A percentile compares a stretch with the other conserved stretches of the same genome.
Conservation (phyloP, 2,797 vertebrate species). For the Rhadinocentrus ornatus region DNA sequence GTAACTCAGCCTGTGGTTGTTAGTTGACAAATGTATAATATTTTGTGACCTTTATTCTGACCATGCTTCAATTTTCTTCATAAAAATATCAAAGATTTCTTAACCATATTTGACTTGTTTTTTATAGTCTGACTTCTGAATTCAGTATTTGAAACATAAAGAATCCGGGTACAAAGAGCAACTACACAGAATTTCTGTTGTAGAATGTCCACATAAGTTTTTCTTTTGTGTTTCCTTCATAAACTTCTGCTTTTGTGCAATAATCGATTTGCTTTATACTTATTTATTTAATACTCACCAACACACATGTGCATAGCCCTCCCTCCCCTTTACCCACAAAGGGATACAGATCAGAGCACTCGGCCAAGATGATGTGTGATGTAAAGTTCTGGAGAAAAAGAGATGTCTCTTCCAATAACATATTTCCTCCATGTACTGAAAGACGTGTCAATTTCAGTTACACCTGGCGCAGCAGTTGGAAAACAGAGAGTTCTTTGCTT, state of each 20-base stretch:
- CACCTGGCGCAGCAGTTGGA: slow-evolving; percentile 69
- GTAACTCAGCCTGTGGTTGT: not conserved
- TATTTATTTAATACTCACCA: slow-evolving; percentile 71
- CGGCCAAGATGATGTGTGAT: slow-evolving; percentile 81
- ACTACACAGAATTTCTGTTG: slow-evolving; percentile 14
- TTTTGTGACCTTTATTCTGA: slow-evolving; percentile 14
- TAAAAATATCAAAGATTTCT: slow-evolving; percentile 36
- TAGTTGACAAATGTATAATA: not conserved
- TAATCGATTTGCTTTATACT: slow-evolving; percentile 78
- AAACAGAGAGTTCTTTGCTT: slow-evolving; percentile 71
- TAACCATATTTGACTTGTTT: slow-evolving; percentile 23
- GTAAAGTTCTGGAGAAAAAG: slow-evolving; percentile 83
- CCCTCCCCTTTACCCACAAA: slow-evolving; percentile 67
- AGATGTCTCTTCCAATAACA: slow-evolving; percentile 82
- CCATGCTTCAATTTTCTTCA: slow-evolving; percentile 9
- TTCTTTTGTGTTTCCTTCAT: slow-evolving; percentile 55
- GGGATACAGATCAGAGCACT: slow-evolving; percentile 79
- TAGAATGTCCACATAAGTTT: slow-evolving; percentile 38
- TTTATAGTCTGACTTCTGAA: slow-evolving; percentile 40
- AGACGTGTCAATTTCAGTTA: slow-evolving; percentile 84
- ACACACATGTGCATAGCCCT: slow-evolving; percentile 46
- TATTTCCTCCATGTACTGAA: slow-evolving; percentile 75
- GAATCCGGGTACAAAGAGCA: slow-evolving; percentile 1
- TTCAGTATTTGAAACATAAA: slow-evolving; percentile 23
- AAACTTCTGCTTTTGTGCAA: slow-evolving; percentile 67